phyloP scores from a whole-genome alignment of 1,140 invertebrate species.

The Danaus plexippus region DNA sequence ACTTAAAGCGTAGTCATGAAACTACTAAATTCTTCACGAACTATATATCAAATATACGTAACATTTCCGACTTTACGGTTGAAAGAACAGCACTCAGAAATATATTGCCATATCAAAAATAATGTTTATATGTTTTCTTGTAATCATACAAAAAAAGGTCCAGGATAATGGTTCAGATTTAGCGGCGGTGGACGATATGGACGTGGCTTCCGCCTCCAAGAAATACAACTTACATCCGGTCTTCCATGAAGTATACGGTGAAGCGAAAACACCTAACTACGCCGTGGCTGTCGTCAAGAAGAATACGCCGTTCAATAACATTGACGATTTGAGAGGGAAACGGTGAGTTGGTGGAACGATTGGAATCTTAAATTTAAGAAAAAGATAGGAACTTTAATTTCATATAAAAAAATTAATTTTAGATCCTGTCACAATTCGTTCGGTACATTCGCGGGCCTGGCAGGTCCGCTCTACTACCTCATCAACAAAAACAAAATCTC shows the following conservation, averaged over 20 bases:
- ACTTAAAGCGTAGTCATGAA: too few relatives aligned
- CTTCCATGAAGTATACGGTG: constrained; percentile 61
- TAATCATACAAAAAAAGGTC: constrained; percentile 22
- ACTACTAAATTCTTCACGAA: too few relatives aligned
- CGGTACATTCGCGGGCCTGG: constrained; percentile 48
- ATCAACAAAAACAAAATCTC: constrained; percentile 53
- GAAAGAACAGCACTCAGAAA: too few relatives aligned
- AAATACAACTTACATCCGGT: constrained; percentile 56
- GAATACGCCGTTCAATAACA: constrained; percentile 36
- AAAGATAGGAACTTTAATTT: too few relatives aligned
- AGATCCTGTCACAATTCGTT: constrained; percentile 60
- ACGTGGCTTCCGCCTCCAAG: constrained; percentile 43
- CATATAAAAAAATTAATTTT: background rate
- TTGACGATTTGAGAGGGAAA: constrained; percentile 55
- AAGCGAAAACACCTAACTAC: constrained; percentile 47
- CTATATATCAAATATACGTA: too few relatives aligned
- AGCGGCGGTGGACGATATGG: constrained; percentile 47
- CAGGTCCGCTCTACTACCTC: constrained; percentile 55
- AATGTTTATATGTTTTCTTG: too few relatives aligned
- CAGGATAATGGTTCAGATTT: constrained; percentile 59
- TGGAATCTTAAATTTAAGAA: too few relatives aligned
- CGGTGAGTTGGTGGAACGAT: constrained; percentile 25
- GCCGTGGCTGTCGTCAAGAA: constrained; percentile 62
- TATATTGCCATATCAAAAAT: too few relatives aligned
- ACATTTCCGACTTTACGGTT: too few relatives aligned